phyloP scores from a whole-genome alignment of 2,888 invertebrate species.

The Spilosoma lubricipeda region DNA sequence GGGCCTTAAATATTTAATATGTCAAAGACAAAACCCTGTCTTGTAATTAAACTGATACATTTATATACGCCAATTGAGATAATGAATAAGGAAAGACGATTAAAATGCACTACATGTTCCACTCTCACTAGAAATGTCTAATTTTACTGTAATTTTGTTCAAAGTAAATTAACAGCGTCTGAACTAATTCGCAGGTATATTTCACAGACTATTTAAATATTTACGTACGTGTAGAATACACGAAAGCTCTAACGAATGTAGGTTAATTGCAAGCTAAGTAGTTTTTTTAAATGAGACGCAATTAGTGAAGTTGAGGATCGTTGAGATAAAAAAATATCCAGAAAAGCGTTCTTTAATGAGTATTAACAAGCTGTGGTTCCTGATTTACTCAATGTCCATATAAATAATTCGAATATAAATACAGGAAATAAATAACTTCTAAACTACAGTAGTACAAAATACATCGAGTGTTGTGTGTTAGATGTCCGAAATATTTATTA shows the following conservation, averaged over 20 bases:
- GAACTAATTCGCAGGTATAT: conserved; percentile 42
- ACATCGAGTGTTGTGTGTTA: too few species aligned
- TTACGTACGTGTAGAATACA: conserved; percentile 33
- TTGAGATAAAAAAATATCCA: conserved; percentile 58
- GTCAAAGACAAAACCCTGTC: conserved; percentile 20
- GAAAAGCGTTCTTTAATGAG: conserved; percentile 57
- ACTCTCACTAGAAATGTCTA: conserved; percentile 37
- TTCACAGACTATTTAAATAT: conserved; percentile 48
- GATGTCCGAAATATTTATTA: too few species aligned
- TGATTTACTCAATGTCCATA: background rate
- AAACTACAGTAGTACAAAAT: too few species aligned
- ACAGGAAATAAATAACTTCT: too few species aligned
- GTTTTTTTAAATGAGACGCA: conserved; percentile 76
- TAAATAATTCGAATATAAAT: background rate
- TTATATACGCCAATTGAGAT: conserved; percentile 13
- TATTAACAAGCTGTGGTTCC: conserved; percentile 54
- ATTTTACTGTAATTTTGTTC: conserved; percentile 39
- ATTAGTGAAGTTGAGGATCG: conserved; percentile 66
- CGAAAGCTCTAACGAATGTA: conserved; percentile 61
- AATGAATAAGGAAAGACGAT: conserved; percentile 40
- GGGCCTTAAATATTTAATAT: background rate
- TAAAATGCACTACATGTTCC: conserved; percentile 37
- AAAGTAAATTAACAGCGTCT: conserved; percentile 49
- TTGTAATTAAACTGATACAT: conserved; percentile 34
- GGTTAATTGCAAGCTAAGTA: conserved; percentile 70